Evolutionary conservation across 2,888 invertebrate species (phyloP).

Genomic region (Polia nebulosa): DNA sequence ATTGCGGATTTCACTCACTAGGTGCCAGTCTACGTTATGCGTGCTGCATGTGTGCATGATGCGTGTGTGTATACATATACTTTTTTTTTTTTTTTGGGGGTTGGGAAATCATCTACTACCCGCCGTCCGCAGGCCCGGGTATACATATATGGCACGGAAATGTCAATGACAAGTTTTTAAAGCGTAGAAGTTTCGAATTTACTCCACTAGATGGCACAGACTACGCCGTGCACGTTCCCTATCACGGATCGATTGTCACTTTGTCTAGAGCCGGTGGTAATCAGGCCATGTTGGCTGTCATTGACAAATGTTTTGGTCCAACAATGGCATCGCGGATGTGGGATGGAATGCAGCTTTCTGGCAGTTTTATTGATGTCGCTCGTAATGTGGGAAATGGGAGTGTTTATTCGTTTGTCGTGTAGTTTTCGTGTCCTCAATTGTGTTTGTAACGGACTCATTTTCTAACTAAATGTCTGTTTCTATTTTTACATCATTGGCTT

Average conservation of each 20-base stretch:
- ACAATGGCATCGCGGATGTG: conserved; percentile 62
- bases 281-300: conserved; percentile 43
- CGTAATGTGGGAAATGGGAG: conserved; percentile 56
- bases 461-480: conserved; percentile 3
- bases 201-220: no score
- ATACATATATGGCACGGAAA: no score
- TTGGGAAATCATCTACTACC: no score
- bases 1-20: no score
- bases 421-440: conserved; percentile 44
- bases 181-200: no score
- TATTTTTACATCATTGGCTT: neutral
- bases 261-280: conserved; percentile 46
- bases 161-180: no score
- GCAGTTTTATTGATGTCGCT: conserved; percentile 42
- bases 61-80: no score
- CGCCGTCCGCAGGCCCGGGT: no score
- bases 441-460: conserved; percentile 20
- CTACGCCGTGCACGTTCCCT: no score
- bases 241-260: neutral
- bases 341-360: conserved; percentile 60
- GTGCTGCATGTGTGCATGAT: no score
- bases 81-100: no score
- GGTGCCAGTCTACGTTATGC: no score
- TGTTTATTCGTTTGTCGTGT: conserved; percentile 39
- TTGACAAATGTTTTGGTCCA: conserved; percentile 57